phyloP scores from a whole-genome alignment of 2,888 invertebrate genomes.

The Dryobotodes eremita region DNA sequence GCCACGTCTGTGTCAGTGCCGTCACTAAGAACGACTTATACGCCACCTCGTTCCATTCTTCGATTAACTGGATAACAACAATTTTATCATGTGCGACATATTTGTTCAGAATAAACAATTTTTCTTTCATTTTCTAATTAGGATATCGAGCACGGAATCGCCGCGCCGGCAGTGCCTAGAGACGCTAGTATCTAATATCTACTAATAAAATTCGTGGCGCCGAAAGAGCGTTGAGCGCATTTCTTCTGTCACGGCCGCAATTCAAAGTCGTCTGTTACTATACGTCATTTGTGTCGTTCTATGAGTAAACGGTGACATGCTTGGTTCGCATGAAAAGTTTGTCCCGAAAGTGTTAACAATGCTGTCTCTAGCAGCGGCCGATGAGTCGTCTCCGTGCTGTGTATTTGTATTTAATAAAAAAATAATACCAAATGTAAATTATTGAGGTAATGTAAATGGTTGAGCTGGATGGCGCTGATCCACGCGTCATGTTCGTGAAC shows the following conservation, averaged over 20 bases:
- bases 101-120: background rate
- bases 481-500: too few species aligned
- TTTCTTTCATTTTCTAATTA: background rate
- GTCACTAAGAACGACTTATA: conserved; percentile 74
- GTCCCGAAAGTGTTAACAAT: background rate
- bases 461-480: too few species aligned
- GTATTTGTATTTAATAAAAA: background rate
- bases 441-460: too few species aligned
- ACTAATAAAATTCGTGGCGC: background rate
- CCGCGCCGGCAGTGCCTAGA: background rate
- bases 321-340: background rate
- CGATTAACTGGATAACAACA: conserved; percentile 67
- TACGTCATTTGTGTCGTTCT: background rate
- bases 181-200: too few species aligned
- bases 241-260: background rate
- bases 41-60: conserved; percentile 75
- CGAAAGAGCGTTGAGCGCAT: background rate
- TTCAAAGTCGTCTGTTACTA: background rate
- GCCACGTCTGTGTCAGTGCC: conserved; percentile 72
- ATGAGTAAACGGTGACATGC: background rate
- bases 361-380: background rate
- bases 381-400: background rate
- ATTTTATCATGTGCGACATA: background rate
- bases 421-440: background rate
- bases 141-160: background rate